phyloP scores from a whole-genome alignment of 2,888 invertebrate genomes.

The Hirtodrosophila histrioides region DNA sequence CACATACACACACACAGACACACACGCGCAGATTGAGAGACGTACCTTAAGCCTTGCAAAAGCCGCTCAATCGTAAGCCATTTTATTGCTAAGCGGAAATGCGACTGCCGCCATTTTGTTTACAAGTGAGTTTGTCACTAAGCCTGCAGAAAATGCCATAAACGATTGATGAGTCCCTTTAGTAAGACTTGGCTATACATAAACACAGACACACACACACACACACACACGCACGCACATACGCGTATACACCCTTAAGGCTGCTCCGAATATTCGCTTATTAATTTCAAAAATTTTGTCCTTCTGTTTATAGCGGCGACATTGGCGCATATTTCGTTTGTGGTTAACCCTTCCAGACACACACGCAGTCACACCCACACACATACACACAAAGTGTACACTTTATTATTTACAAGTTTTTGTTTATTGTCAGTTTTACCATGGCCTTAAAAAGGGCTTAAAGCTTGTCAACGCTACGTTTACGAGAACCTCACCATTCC shows the following conservation, averaged over 20 bases:
- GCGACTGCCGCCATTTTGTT: slow-evolving; percentile 49
- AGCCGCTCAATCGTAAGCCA: slow-evolving; percentile 28
- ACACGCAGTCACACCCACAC: slow-evolving; percentile 23
- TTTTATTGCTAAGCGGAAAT: slow-evolving; percentile 51
- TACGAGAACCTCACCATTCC: not conserved
- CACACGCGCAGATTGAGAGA: not conserved
- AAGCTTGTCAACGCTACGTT: slow-evolving; percentile 63
- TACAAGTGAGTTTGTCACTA: slow-evolving; percentile 49
- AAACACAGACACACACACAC: slow-evolving; percentile 3
- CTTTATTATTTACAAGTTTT: slow-evolving; percentile 77
- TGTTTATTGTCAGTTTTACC: slow-evolving; percentile 74
- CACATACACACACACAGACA: not conserved
- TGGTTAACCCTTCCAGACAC: slow-evolving; percentile 45
- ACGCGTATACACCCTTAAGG: slow-evolving; percentile 2
- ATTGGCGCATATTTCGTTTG: slow-evolving; percentile 54
- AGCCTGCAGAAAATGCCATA: slow-evolving; percentile 48
- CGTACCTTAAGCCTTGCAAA: slow-evolving; percentile 17
- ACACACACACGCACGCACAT: slow-evolving; percentile 7
- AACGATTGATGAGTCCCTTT: slow-evolving; percentile 56
- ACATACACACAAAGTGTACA: slow-evolving; percentile 14
- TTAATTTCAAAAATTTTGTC: slow-evolving; percentile 68
- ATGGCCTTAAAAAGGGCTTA: slow-evolving; percentile 74
- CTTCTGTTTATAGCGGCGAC: slow-evolving; percentile 49
- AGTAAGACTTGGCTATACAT: slow-evolving; percentile 5
- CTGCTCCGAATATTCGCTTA: slow-evolving; percentile 56